Percentiles rank a stretch among this genome's conserved stretches.
phyloP scores from a whole-genome alignment of 1,140 invertebrate genomes.

The Drosophila insularis region DNA sequence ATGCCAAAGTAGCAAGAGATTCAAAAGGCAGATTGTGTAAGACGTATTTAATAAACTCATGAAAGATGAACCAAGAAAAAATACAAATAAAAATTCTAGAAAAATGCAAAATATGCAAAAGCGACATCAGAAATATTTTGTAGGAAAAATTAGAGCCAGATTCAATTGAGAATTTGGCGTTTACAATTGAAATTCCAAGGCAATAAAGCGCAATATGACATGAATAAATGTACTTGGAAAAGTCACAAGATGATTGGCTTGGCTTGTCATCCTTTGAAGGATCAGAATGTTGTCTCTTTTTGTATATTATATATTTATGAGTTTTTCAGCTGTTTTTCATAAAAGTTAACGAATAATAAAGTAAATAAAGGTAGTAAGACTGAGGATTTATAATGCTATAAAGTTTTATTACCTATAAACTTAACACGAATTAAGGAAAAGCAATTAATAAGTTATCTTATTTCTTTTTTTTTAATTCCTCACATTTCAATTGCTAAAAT shows the following conservation, averaged over 20 bases:
- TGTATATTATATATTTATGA: neutral
- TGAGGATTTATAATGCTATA: no score
- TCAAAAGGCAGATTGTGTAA: neutral
- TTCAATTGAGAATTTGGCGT: neutral
- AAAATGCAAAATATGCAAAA: conserved; percentile 7
- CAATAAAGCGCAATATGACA: neutral
- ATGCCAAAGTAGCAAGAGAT: conserved; percentile 22
- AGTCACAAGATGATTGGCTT: neutral
- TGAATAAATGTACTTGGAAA: neutral
- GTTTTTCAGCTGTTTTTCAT: no score
- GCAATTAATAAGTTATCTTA: no score
- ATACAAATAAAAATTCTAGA: neutral
- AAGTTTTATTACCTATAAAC: no score
- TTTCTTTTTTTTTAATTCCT: no score
- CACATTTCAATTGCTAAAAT: no score
- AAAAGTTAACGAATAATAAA: no score
- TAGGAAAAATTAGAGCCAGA: neutral
- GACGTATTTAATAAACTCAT: conserved; percentile 6
- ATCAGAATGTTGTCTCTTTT: no score
- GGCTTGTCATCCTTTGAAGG: no score
- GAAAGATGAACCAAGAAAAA: neutral
- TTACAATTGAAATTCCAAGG: neutral
- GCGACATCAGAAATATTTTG: neutral
- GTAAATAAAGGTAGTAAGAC: no score
- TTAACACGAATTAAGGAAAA: no score